Evolutionary conservation across 2,888 invertebrate species (phyloP).

Genomic region (Leucophora obtusa): DNA sequence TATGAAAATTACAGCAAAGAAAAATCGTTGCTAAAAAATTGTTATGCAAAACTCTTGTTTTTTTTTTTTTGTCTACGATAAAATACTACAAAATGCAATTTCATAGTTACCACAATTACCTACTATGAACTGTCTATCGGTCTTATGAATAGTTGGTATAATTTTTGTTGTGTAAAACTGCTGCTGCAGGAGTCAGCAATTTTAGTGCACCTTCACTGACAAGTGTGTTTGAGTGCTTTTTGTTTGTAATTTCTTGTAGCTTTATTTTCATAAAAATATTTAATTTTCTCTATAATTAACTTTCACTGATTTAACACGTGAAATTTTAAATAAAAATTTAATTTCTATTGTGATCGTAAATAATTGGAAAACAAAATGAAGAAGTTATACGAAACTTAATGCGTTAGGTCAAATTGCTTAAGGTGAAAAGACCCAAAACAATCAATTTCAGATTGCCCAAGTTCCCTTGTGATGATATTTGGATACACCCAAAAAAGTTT

Average conservation of each 20-base stretch:
- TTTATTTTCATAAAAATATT: conserved; percentile 31
- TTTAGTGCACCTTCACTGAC: conserved; percentile 42
- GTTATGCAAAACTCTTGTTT: background rate
- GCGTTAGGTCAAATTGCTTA: no score
- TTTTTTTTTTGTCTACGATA: background rate
- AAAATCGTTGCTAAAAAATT: background rate
- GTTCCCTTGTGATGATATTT: no score
- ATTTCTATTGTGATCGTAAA: no score
- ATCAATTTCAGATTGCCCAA: no score
- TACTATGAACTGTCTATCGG: no score
- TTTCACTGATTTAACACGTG: conserved; percentile 41
- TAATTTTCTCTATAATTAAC: conserved; percentile 50
- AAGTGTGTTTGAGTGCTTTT: conserved; percentile 35
- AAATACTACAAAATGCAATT: no score
- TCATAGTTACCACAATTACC: no score
- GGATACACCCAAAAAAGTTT: no score
- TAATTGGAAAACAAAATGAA: no score
- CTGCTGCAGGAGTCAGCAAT: conserved; percentile 44
- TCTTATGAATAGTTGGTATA: conserved; percentile 16
- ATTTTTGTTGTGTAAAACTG: conserved; percentile 39
- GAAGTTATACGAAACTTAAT: no score
- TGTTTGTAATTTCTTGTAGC: conserved; percentile 24
- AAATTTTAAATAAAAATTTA: background rate
- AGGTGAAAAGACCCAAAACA: no score
- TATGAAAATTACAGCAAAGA: background rate